Evolutionary conservation across 2,888 invertebrate species (phyloP), one percentile per base, ranked within the genome.

Genomic region (Noctuana brunneofusca): DNA sequence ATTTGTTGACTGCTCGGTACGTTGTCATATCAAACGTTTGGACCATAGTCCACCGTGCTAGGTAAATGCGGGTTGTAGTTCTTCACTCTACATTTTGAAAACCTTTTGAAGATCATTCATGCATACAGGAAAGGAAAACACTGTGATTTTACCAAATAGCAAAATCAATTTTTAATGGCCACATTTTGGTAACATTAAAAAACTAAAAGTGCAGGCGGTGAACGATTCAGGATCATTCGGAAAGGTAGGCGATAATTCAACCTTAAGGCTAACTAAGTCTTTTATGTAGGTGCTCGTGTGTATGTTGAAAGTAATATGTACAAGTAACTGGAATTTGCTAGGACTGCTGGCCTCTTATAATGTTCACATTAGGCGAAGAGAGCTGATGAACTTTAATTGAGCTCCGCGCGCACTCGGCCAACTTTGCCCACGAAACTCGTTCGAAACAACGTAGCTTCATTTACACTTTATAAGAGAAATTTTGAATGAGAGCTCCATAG

Each of bases 381-480:
- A 35, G 53, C 60, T 60, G 60, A 60, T 60, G 60, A 60, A 54
- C 54, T 60, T 60, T 60, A 60, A 60, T 60, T 60, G 54, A 60
- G 48, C 60, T 46, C 14, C 38, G 46, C 56, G 30, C 46, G 16
- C 56, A 24, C 56, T 46, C 56, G n/a, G 16, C 53, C 54, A 48
- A 54, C 60, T 60, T 60, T 11, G 16, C 46, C 54, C 18, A 22
- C 48, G 35, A 30, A 59, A 54, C 54, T 48, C 53, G 32, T 32
- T 48, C n/a, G 43, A 60, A 59, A 60, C 60, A 60, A 60, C 60
- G 60, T 35, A 35, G 54, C 48, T 54, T 60, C 46, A 54, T 60
- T 60, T 54, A 60, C 60, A 60, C 60, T 60, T 60, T 60, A 54
- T 53, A 54, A 48, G 60, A 54, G 53, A 60, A 60, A 60, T 48